Base-by-base conservation (phyloP, 2,888 invertebrate genomes). In the Craniophora ligustri region DNA sequence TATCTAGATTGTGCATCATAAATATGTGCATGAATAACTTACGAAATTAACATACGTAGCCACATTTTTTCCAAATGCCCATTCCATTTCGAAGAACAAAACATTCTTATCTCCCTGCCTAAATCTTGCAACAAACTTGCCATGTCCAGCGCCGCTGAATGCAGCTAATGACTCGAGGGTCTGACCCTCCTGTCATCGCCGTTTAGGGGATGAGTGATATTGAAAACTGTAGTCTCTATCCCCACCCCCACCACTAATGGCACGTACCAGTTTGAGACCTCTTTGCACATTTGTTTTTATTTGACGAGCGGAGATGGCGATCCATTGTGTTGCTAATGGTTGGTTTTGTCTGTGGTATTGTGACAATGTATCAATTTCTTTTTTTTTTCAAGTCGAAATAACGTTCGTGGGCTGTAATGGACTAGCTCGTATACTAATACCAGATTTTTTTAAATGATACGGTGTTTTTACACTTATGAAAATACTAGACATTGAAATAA, bases 111-210 rank as follows among this genome's bases (percentile, higher is more conserved):
- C 81, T 71, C 78, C 47, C 53, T 2, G 60, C 32, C 75, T 78
- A 74, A 11, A 50, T 74, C 78, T 74, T 77, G 82, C 79, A 81
- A 82, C 85, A 81, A 82, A 83, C 83, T 79, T 79, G 76, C 81
- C 68, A 72, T 76, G 81, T 81, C 81, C 82, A 65, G 67, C 73
- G 66, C 78, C 67, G 50, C 41, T 77, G 83, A 81, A 76, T 85
- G 82, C 78, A 80, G 78, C 81, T 84, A 83, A 84, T 84, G 82
- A 81, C 79, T 13, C 61, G 58, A 58, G 69, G 72, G 78, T 59
- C 63, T 65, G 66, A 66, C 74, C 70, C 66, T 53, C 67, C 73
- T 82, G 84, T 81, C 81, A 82, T 74, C 74, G 75, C 67, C 64
- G 70, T 63, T 75, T 70, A 71, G 70, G 76, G 77, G 76, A 76